Base-by-base conservation (phyloP, 2,888 invertebrate genomes). In the Dione juno region DNA sequence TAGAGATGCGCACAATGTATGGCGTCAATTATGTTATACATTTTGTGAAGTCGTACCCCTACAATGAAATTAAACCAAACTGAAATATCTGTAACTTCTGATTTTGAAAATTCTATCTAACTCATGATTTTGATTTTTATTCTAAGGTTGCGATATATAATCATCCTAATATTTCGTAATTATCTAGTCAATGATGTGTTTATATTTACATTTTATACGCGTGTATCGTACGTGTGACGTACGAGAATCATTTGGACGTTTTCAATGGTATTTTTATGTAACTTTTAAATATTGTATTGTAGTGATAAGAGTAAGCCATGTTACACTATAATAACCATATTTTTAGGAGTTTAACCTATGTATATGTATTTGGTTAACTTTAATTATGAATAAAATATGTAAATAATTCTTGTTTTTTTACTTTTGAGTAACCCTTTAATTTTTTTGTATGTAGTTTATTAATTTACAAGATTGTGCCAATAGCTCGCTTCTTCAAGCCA, bases 161-260 rank as follows among this genome's bases (percentile, higher is more conserved):
- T 14, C 43, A 45, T 35, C 13, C 2, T 28, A 28, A 28, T 52
- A 40, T 40, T 70, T 57, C 21, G n/a, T 43, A 43, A 41, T 50
- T 43, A 48, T 71, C 70, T 71, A 71, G 70, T 71, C 70, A 71
- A 52, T 19, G 14, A 19, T 61, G 35, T 67, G 43, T 53, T 67
- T 61, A 53, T 53, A 41, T 19, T 16, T 11, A 43, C 11, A 41
- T 28, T 28, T 28, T 28, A 28, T 5, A 28, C 28, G 28, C 28
- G 2, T 28, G n/a, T n/a, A n/a, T n/a, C n/a, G n/a, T 11, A n/a
- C 21, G 13, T 21, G n/a, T 45, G 43, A 28, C 16, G 40, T 40
- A 61, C 21, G 61, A 59, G 10, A 53, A n/a, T 61, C 45, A 61
- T 45, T 45, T 14, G 28, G 16, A 59, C 28, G n/a, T n/a, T 41